Evolutionary conservation across 2,888 invertebrate species (phyloP).

Genomic region (Harpagoxenus sublaevis): DNA sequence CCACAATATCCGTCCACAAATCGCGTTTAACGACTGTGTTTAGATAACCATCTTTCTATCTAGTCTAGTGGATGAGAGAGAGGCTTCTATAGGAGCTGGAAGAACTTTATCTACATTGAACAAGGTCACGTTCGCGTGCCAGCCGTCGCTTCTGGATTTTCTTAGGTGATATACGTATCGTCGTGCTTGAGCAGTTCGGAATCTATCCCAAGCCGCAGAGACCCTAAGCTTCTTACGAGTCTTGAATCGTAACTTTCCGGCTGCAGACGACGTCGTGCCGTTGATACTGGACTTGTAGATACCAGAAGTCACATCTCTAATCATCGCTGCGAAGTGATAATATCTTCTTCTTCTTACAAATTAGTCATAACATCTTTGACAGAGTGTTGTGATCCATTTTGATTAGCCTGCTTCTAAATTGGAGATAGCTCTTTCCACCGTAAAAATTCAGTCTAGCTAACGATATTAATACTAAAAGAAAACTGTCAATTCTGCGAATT

Average conservation of each 20-base stretch:
- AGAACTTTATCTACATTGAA: slow-evolving; percentile 18
- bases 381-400: too few species aligned
- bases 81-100: background rate
- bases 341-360: too few species aligned
- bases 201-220: slow-evolving; percentile 28
- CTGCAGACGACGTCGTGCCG: background rate
- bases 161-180: slow-evolving; percentile 28
- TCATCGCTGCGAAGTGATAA: background rate
- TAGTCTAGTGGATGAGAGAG: slow-evolving; percentile 13
- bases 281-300: background rate
- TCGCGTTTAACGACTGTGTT: slow-evolving; percentile 47
- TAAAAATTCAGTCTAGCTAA: background rate
- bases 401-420: too few species aligned
- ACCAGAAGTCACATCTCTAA: background rate
- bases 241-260: slow-evolving; percentile 2
- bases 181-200: slow-evolving; percentile 5
- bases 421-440: too few species aligned
- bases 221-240: slow-evolving; percentile 23
- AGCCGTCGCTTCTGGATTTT: slow-evolving; percentile 49
- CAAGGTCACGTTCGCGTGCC: slow-evolving; percentile 55
- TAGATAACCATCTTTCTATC: slow-evolving; percentile 48
- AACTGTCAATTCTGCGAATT: background rate
- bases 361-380: too few species aligned
- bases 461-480: background rate
- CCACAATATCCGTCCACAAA: slow-evolving; percentile 52